Evolutionary conservation across 2,113 vertebrate species (phyloP).

Genomic region (Polypterus bichir): DNA sequence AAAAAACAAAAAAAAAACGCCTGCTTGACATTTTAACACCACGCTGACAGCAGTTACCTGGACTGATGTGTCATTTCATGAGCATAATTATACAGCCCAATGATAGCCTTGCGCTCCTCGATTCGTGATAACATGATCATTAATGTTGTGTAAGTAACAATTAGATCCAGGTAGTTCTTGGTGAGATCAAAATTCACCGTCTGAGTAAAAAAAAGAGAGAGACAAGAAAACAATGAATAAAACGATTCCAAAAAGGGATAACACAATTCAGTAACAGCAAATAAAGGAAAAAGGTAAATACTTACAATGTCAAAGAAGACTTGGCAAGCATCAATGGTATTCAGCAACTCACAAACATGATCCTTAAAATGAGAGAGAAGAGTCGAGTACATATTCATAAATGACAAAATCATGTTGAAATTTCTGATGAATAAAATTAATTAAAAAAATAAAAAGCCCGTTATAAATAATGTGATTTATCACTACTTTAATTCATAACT

Average conservation of each 20-base stretch:
- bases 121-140: conserved; percentile 95
- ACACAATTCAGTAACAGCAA: not conserved
- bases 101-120: conserved; percentile 95
- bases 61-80: conserved; percentile 97
- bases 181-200: conserved; percentile 98
- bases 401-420: no score
- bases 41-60: conserved; percentile 50
- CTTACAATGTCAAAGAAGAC: conserved; percentile 99
- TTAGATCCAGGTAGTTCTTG: conserved; percentile 93
- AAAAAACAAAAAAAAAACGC: no score
- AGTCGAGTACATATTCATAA: not conserved
- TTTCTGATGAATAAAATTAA: no score
- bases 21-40: no score
- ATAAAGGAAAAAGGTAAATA: conserved; percentile 25
- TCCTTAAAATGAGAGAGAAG: conserved; percentile 50
- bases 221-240: not conserved
- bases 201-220: conserved; percentile 37
- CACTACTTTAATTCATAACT: no score
- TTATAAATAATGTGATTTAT: no score
- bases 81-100: conserved; percentile 93
- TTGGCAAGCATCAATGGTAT: conserved; percentile 93
- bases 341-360: conserved; percentile 93
- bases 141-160: conserved; percentile 91
- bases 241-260: not conserved
- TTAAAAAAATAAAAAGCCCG: no score